A percentile compares a stretch with the other conserved stretches of the same genome.
phyloP scores from a whole-genome alignment of 2,797 vertebrate genomes.

The Florisuga fusca region DNA sequence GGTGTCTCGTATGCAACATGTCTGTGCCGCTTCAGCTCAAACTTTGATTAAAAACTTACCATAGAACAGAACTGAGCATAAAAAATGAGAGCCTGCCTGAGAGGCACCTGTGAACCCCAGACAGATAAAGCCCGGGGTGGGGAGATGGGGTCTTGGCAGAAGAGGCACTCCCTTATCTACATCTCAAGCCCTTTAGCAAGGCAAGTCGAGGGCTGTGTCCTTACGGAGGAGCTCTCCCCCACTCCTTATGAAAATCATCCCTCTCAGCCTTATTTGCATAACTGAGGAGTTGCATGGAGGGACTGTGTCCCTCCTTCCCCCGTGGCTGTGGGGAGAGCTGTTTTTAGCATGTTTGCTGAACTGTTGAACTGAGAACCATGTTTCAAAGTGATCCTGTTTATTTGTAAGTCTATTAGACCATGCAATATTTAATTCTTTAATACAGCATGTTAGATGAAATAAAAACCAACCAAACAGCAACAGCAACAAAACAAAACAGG shows the following conservation, averaged over 20 bases:
- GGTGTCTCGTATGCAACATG: not conserved
- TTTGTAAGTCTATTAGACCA: not conserved
- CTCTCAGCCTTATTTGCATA: not conserved
- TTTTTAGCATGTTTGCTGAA: not conserved
- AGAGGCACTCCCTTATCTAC: rapidly evolving
- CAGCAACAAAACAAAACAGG: too few species aligned
- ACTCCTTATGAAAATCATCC: not conserved
- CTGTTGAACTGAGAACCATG: not conserved
- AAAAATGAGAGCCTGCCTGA: not conserved
- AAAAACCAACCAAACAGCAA: too few species aligned
- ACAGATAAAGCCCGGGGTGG: not conserved
- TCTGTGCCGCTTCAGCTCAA: not conserved
- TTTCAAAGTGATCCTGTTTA: not conserved
- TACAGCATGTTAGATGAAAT: not conserved
- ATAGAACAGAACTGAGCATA: not conserved
- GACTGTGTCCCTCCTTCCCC: not conserved
- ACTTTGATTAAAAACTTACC: not conserved
- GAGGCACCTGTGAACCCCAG: rapidly evolving
- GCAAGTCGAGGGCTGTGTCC: rapidly evolving
- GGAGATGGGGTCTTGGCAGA: not conserved
- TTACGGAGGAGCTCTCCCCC: rapidly evolving
- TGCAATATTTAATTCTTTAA: not conserved
- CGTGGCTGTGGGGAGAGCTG: not conserved
- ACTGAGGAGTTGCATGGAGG: not conserved
- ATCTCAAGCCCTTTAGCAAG: not conserved